Evolutionary conservation across 2,113 vertebrate species (phyloP), one percentile per base, ranked within the genome.

Genomic region (Semnornis frantzii): DNA sequence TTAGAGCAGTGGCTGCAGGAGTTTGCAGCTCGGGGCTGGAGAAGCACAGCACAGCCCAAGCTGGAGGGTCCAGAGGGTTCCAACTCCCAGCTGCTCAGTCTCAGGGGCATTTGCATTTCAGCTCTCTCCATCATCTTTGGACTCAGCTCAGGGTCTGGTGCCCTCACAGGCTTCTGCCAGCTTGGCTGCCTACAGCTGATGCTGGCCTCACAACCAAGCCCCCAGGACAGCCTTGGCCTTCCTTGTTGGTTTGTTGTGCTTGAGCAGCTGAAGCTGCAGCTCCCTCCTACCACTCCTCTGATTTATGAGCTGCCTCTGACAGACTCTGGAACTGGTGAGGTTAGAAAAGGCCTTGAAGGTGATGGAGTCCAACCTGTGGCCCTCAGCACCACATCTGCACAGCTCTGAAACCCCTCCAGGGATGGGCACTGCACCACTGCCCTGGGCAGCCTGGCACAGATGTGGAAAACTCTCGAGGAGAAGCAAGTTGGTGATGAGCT

Each of bases 1-100:
- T 23, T 23, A 23, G 23, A 12, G 9, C 20, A 46, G 46, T 46
- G 16, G 18, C 46, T 9, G 0, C 18, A 6, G 42, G 58, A 75
- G 31, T 76, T 39, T 39, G 10, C 24, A 6, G 24, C 30, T 20
- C 8, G 20, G 31, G 25, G 18, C 16, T 9, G 25, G 33, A 21
- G 25, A 58, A 76, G 60, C 76, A 28, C 33, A 30, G 44, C 23
- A 15, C 15, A 37, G 28, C 6, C 13, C 0, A 5, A 10, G 0
- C 0, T 1, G 12, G 14, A 9, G 1, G 3, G 5, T 52, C 48
- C 21, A 2, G 65, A 63, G 42, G 7, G 24, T 21, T 20, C 9
- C 42, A 19, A 28, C 44, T 24, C 33, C 0, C 0, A 12, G 42
- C 6, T 3, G 57, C 2, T 55, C 3, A 0, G 5, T n/a, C 60